Base-by-base conservation (phyloP, 2,113 vertebrate species). In the Scomber colias region DNA sequence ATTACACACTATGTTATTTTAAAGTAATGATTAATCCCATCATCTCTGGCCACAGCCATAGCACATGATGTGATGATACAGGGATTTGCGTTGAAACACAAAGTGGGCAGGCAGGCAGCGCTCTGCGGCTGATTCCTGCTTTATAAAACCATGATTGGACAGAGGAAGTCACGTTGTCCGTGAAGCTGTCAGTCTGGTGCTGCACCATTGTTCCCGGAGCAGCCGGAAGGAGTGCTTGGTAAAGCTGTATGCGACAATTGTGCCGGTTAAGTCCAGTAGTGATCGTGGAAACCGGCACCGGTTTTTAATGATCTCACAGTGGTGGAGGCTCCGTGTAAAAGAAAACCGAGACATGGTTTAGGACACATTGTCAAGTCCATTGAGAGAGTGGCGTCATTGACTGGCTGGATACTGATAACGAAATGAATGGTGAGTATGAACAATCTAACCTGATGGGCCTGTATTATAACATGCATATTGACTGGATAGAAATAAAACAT, bases 151-250 rank as follows among this genome's bases (percentile, higher is more conserved):
- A 11, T 86, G 91, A 94, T 95, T 94, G 94, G 94, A 78, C 90
- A 17, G 79, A 79, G 60, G 3, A 7, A 87, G 91, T 95, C 92
- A 95, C 94, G 94, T 94, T 91, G 90, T 79, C 70, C 81, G 87
- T 51, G 90, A 62, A 90, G 87, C 93, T 91, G 94, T 93, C 92
- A 90, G 90, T 73, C 86, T 75, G 82, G 84, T 93, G 90, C 93
- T 89, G 94, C 94, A 95, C 93, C 92, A 95, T 95, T 95, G 94
- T 95, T 95, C 92, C 90, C 79, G 0, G 56, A 84, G 86, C 87
- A 92, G 88, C 92, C 89, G 93, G 92, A 89, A 92, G 90, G 77
- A 81, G 87, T 44, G 91, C 71, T 50, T 40, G 59, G 77, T 56
- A 54, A 46, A 73, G 71, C 84, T 65, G 62, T 54, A 76, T 70